Percentiles rank a stretch among this genome's conserved stretches.
These are phyloP conservation scores for Choloepus didactylus DNA, from an alignment of 2,797 vertebrate species.

Conservation along the genomic window DNA sequence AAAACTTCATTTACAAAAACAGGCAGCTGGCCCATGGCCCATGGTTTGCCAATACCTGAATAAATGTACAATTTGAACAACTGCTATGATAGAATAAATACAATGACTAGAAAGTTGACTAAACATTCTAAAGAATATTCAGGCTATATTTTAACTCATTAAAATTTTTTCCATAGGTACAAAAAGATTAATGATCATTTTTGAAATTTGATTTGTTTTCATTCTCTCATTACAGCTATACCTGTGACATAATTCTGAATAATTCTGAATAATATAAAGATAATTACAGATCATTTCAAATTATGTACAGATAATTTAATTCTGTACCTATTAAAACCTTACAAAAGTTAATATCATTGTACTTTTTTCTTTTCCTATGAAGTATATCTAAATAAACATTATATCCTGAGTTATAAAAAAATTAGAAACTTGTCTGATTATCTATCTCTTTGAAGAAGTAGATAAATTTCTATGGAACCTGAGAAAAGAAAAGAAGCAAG, in stretches of 20 bases:
- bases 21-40: neutral
- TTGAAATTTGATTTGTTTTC: neutral
- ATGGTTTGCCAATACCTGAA: neutral
- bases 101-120: slow-evolving; percentile 5
- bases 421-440: neutral
- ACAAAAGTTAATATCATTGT: neutral
- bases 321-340: neutral
- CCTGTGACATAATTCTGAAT: slow-evolving; percentile 30
- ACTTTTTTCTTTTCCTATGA: neutral
- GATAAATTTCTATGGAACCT: neutral
- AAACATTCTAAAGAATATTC: slow-evolving; percentile 21
- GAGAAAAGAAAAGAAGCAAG: neutral
- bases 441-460: neutral
- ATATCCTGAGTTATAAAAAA: slow-evolving; percentile 36
- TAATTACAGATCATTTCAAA: neutral
- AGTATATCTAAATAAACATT: neutral
- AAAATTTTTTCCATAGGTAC: neutral
- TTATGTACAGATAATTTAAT: neutral
- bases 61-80: neutral
- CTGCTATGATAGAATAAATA: slow-evolving; percentile 9
- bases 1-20: slow-evolving; percentile 1
- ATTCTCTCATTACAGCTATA: neutral
- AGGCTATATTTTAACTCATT: neutral
- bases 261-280: neutral
- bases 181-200: slow-evolving; percentile 26